Conservation (phyloP, 2,797 vertebrate genomes). For the Alfaro cultratus region DNA sequence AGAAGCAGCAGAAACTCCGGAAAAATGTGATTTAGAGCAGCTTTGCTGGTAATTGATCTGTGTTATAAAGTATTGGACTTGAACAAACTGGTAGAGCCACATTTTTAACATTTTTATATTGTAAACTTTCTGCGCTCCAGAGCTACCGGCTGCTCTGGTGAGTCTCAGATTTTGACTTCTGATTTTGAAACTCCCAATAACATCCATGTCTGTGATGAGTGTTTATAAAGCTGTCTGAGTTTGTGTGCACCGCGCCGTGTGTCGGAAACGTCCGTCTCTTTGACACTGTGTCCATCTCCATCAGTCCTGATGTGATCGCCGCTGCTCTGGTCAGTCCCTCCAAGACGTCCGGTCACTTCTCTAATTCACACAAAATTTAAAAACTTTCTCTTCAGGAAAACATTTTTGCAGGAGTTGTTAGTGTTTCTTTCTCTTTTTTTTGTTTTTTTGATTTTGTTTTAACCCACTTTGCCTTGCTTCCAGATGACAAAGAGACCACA, state of each 20-base stretch:
- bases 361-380: not conserved
- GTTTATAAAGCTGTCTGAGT: not conserved
- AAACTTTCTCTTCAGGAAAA: not conserved
- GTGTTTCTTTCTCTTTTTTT: not conserved
- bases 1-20: not conserved
- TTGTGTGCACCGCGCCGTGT: not conserved
- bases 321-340: not conserved
- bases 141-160: not conserved
- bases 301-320: not conserved
- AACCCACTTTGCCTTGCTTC: constrained; percentile 87
- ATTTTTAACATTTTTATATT: not conserved
- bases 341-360: not conserved
- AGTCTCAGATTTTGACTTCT: not conserved
- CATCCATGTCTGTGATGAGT: not conserved
- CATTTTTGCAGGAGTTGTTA: not conserved
- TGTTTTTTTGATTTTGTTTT: constrained; percentile 36
- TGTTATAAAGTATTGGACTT: not conserved
- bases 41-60: not conserved
- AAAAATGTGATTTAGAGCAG: not conserved
- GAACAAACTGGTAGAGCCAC: not conserved
- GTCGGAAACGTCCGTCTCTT: not conserved
- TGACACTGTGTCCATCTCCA: not conserved
- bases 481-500: constrained; percentile 95
- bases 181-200: not conserved
- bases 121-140: not conserved